Base-by-base conservation (phyloP, 2,797 vertebrate genomes). In the Sebastes jordani region DNA sequence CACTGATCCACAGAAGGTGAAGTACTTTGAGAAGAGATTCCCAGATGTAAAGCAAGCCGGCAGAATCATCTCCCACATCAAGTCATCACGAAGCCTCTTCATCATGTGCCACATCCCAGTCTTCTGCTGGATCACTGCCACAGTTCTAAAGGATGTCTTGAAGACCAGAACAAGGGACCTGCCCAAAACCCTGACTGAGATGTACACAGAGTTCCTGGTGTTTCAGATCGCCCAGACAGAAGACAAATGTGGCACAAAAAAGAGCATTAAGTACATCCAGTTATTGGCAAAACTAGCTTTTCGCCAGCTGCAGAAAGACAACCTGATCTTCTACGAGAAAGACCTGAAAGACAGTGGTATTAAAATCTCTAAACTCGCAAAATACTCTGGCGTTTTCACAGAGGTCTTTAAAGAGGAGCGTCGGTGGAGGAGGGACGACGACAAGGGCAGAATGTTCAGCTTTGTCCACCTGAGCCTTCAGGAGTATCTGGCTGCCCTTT, bases 41-140 rank as follows among this genome's bases (percentile, higher is more conserved):
- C 23, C 63, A 65, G 63, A 65, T 27, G 3, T 20, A 65, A 20
- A 18, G 16, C 63, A 65, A 20, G 23, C 63, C 23, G 25, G 23
- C 16, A 46, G 3, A 27, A 46, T 65, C 38, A 46, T 65, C 29
- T 29, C 22, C 29, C 70, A 80, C 77, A 67, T 80, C 38, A 72
- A 20, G 62, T 13, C n/a, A 1, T 73, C 70, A 16, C 77, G 38
- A 25, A 79, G 38, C 38, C 30, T 79, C 29, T 60, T 55, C 67
- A 75, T 76, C 42, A 84, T 84, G 72, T 81, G 82, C 61, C 65
- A 80, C 74, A 77, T 84, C 58, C 83, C 83, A 4, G 70, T 81
- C 54, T 85, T 85, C 74, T 85, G 83, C 76, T 79, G 52, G 60
- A 71, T 78, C 74, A 74, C 59, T 4, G 42, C 74, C n/a, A 69